Evolutionary conservation across 2,797 vertebrate species (phyloP).

Genomic region (Aselliscus stoliczkanus): DNA sequence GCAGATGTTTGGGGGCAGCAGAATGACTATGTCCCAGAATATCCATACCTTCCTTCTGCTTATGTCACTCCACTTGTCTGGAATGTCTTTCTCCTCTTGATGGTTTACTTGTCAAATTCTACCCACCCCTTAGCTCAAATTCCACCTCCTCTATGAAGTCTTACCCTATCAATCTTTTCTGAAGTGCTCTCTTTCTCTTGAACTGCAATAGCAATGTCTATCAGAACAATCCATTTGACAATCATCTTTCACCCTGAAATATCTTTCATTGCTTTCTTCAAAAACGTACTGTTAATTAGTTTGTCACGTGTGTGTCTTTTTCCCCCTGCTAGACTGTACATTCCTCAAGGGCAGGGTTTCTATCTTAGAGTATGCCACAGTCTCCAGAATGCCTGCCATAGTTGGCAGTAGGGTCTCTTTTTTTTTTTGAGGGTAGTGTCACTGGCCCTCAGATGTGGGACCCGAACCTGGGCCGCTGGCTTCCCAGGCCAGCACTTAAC

Average conservation of each 20-base stretch:
- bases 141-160: not conserved
- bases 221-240: not conserved
- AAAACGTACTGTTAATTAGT: not conserved
- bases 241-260: not conserved
- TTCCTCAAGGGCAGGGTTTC: not conserved
- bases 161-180: not conserved
- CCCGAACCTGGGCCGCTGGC: too few species aligned
- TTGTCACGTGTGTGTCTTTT: not conserved
- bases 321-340: not conserved
- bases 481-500: too few species aligned
- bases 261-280: not conserved
- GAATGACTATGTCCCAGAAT: not conserved
- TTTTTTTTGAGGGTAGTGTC: too few species aligned
- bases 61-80: not conserved
- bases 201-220: not conserved
- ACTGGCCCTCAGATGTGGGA: too few species aligned
- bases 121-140: not conserved
- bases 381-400: not conserved
- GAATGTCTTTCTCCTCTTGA: not conserved
- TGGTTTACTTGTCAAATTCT: not conserved
- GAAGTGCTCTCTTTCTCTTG: conserved; percentile 14
- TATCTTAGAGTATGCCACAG: not conserved
- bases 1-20: not conserved
- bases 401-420: not conserved
- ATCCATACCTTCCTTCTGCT: not conserved